These are phyloP conservation scores for Borostomias antarcticus DNA, from an alignment of 2,797 vertebrate species.

Conservation along the genomic window DNA sequence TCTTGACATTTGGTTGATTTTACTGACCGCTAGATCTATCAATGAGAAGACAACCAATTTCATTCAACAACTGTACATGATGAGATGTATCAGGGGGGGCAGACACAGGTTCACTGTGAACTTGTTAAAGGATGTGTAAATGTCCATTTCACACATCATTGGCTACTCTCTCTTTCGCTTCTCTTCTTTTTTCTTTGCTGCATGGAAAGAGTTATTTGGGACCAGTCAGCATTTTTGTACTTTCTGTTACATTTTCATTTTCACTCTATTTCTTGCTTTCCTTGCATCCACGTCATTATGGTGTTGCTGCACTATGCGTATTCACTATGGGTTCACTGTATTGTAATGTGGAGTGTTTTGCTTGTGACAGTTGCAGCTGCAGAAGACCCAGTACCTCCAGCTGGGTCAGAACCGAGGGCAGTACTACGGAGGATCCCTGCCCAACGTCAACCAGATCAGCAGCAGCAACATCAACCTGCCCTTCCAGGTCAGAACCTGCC, in stretches of 20 bases:
- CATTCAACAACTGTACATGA: too few species aligned
- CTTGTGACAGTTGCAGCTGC: conserved; percentile 87
- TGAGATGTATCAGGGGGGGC: too few species aligned
- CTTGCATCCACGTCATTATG: too few species aligned
- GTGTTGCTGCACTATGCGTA: too few species aligned
- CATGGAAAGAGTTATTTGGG: not conserved
- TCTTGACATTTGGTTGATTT: too few species aligned
- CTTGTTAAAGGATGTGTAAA: conserved; percentile 1
- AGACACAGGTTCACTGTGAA: too few species aligned
- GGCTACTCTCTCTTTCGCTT: not conserved
- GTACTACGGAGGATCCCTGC: conserved; percentile 95
- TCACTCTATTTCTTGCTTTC: too few species aligned
- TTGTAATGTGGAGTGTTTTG: too few species aligned
- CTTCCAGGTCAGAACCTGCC: conserved; percentile 88
- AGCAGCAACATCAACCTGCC: conserved; percentile 85
- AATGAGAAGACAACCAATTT: too few species aligned
- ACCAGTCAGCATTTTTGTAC: not conserved
- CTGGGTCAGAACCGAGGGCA: conserved; percentile 94
- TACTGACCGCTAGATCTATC: too few species aligned
- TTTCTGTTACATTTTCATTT: too few species aligned
- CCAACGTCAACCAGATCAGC: conserved; percentile 97
- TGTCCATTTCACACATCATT: not conserved
- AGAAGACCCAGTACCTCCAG: conserved; percentile 97
- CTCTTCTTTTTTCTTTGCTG: not conserved
- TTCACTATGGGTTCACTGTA: not conserved